Evolutionary conservation across 2,888 invertebrate species (phyloP).

Genomic region (Diarsia dahlii): DNA sequence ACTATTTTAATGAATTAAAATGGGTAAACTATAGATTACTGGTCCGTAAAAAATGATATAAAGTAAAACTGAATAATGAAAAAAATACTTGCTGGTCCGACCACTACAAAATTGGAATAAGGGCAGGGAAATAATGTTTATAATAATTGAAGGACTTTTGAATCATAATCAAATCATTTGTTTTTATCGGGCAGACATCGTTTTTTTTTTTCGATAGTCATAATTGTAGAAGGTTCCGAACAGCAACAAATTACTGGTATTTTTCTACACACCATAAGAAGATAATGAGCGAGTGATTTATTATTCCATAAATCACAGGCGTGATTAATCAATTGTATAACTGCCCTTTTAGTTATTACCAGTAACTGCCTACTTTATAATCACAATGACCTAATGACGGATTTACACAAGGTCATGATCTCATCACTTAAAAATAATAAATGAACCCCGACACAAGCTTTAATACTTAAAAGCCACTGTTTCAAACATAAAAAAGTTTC

Average conservation of each 20-base stretch:
- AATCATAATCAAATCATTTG: neutral
- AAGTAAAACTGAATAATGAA: neutral
- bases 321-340: slow-evolving; percentile 25
- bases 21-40: neutral
- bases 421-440: slow-evolving; percentile 53
- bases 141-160: neutral
- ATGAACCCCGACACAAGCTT: slow-evolving; percentile 40
- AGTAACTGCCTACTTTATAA: slow-evolving; percentile 22
- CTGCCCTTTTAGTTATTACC: slow-evolving; percentile 34
- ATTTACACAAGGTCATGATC: slow-evolving; percentile 45
- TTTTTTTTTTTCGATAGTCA: too few relatives aligned
- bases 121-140: neutral
- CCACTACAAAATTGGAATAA: too few relatives aligned
- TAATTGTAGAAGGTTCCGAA: neutral
- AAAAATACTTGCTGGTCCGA: neutral
- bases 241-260: neutral
- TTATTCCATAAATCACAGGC: slow-evolving; percentile 16
- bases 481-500: slow-evolving; percentile 53
- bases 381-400: slow-evolving; percentile 40
- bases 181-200: neutral
- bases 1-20: neutral
- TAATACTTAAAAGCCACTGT: slow-evolving; percentile 66
- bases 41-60: neutral
- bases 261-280: slow-evolving; percentile 1
- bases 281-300: slow-evolving; percentile 17